Evolutionary conservation across 2,113 vertebrate genomes (phyloP).

Genomic region (Cyanoramphus novaezelandiae): DNA sequence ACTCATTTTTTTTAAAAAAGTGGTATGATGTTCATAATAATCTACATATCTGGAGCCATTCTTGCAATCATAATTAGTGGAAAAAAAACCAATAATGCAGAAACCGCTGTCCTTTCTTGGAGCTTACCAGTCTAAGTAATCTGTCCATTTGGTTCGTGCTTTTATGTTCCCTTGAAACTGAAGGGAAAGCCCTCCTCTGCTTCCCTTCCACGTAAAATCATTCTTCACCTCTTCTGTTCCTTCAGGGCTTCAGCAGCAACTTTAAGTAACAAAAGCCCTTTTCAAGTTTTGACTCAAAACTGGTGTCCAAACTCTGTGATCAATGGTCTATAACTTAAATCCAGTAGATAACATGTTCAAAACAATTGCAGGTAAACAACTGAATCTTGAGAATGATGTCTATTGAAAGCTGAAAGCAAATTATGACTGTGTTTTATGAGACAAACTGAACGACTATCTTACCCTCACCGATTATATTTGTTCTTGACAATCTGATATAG

Average conservation of each 20-base stretch:
- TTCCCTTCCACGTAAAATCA: not conserved
- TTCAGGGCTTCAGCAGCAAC: not conserved
- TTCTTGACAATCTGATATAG: not conserved
- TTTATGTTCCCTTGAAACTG: not conserved
- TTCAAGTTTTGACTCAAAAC: not conserved
- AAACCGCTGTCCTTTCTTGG: not conserved
- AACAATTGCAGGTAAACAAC: not conserved
- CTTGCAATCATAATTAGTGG: not conserved
- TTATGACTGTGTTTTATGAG: not conserved
- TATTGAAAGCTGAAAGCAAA: not conserved
- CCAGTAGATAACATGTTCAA: not conserved
- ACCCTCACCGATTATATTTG: not conserved
- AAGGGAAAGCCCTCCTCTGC: not conserved
- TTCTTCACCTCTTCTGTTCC: not conserved
- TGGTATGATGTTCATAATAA: not conserved
- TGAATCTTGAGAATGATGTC: accelerated
- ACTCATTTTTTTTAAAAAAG: not conserved
- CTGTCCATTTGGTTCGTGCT: not conserved
- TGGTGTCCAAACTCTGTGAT: not conserved
- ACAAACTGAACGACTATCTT: not conserved
- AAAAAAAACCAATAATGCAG: not conserved
- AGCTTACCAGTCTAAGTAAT: not conserved
- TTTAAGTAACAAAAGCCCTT: not conserved
- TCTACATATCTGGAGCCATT: not conserved
- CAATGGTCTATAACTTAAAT: not conserved